phyloP scores from a whole-genome alignment of 2,113 vertebrate genomes.

The Peromyscus polionotus region DNA sequence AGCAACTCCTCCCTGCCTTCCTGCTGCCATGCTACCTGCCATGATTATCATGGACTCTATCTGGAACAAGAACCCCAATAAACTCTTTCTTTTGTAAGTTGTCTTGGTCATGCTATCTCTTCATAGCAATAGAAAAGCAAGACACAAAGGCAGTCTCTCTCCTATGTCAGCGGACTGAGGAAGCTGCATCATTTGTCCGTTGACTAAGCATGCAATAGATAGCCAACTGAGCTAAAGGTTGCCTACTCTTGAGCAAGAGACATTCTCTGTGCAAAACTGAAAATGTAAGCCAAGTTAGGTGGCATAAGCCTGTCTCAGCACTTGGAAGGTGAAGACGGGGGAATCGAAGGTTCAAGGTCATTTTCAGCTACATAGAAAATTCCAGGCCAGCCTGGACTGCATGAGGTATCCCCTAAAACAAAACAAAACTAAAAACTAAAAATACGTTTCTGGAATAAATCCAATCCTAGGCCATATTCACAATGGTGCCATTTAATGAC shows the following conservation, averaged over 20 bases:
- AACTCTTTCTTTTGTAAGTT: background rate
- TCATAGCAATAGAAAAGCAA: background rate
- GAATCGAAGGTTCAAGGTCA: background rate
- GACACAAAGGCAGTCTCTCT: background rate
- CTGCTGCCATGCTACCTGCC: too few relatives aligned
- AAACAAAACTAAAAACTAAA: slow-evolving; percentile 3
- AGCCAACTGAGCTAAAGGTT: background rate
- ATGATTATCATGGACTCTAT: background rate
- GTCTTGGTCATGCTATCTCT: background rate
- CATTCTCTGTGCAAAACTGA: background rate
- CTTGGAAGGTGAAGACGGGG: background rate
- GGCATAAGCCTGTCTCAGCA: background rate
- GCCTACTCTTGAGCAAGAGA: background rate
- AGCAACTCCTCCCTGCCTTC: background rate
- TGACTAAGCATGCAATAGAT: background rate
- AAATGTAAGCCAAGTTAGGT: background rate
- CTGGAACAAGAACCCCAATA: background rate
- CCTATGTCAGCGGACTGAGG: background rate
- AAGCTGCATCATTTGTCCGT: background rate
- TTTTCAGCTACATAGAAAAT: background rate
- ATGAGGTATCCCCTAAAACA: background rate
- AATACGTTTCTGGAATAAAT: background rate
- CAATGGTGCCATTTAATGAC: background rate
- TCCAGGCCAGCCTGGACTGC: background rate
- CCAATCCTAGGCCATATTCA: background rate